Base-by-base conservation (phyloP, 2,888 invertebrate species). In the Diplazon laetatorius region DNA sequence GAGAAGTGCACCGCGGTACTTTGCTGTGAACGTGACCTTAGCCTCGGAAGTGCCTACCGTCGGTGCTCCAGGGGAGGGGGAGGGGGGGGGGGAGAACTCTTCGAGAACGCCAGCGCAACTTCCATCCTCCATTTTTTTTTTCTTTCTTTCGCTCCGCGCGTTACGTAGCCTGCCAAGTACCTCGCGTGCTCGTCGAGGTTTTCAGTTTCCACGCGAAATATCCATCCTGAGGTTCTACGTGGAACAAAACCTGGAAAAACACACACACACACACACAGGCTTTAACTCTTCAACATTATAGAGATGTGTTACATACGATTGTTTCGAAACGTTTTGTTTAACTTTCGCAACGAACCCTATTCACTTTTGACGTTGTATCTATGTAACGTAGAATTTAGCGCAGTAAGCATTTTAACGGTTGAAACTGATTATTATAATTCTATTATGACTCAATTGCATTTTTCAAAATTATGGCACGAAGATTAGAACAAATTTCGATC, bases 21-120 rank as follows among this genome's bases (percentile, higher is more conserved):
- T 79, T 55, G 73, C 79, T 81, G 82, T 82, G 80, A 82, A 82
- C 80, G 82, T 82, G 82, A 82, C 82, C 82, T 82, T 79, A 82
- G 80, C 74, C 80, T 82, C 78, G 80, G 80, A 80, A 81, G 76
- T 82, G 68, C 74, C 80, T 76, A 70, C 68, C 66, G 76, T 60
- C 66, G 59, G 55, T 66, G 25, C 48, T 52, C 50, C n/a, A 35
- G 18, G 16, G 16, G 35, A 16, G 44, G 6, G 30, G 30, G 18
- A 35, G 18, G 16, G 16, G 35, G 9, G 44, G 6, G 30, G 30
- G 18, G 16, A 16, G 14, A 16, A 44, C 20, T 30, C 71, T 62
- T 30, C 44, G 50, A 42, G 62, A 70, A 22, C 52, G 66, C 39
- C 66, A 44, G 42, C 55, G 42, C 25, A 68, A 62, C 77, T 59